Percentiles rank a stretch among this genome's conserved stretches.
phyloP scores from a whole-genome alignment of 2,888 invertebrate species.

The Didymodactylos carnosus region DNA sequence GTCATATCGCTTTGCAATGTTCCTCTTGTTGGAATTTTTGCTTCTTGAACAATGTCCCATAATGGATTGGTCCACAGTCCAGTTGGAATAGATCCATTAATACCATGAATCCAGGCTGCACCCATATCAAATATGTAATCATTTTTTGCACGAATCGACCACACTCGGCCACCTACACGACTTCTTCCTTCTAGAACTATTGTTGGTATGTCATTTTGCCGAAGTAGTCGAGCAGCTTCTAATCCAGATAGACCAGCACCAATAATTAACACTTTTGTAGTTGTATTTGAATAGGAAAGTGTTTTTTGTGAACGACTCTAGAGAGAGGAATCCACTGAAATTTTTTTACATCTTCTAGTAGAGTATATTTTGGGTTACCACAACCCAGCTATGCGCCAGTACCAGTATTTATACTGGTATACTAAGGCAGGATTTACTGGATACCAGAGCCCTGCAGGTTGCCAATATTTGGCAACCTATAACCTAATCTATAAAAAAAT shows the following conservation, averaged over 20 bases:
- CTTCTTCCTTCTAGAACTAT: conserved; percentile 15
- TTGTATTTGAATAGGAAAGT: no score
- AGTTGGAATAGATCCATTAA: not conserved
- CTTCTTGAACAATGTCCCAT: not conserved
- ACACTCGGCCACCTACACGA: conserved; percentile 15
- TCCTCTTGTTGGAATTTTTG: not conserved
- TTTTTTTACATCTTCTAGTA: no score
- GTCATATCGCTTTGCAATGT: not conserved
- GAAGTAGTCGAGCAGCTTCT: conserved; percentile 13
- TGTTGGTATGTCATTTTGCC: not conserved
- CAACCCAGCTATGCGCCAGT: no score
- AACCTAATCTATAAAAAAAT: no score
- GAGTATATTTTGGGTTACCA: no score
- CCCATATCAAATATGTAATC: conserved; percentile 10
- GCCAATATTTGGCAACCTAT: no score
- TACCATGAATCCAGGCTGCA: conserved; percentile 15
- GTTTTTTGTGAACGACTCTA: no score
- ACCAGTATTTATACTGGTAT: no score
- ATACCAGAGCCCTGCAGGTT: no score
- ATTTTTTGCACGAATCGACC: not conserved
- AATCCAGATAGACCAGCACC: conserved; percentile 16
- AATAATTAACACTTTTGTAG: conserved; percentile 3
- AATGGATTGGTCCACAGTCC: not conserved
- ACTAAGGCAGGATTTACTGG: no score
- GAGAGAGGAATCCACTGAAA: no score